A percentile compares a stretch with the other conserved stretches of the same genome.
Evolutionary conservation across 2,113 vertebrate species (phyloP).

Genomic region (human): GRCh38 chrX:121804501-121805000

Average conservation of each 20-base stretch:
- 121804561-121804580: background rate
- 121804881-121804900: background rate
- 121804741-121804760: background rate
- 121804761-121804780: background rate
- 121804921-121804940: background rate
- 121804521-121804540: background rate
- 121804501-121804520: background rate
- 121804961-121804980: background rate
- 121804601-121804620: background rate
- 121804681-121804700: background rate
- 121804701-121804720: background rate
- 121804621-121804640: background rate
- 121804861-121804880: background rate
- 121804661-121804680: background rate
- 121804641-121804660: no score
- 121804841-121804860: background rate
- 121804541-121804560: background rate
- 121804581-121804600: background rate
- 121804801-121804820: background rate
- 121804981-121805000: background rate
- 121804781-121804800: background rate
- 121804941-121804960: background rate
- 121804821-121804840: background rate
- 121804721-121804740: background rate
- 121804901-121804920: background rate